phyloP scores from a whole-genome alignment of 2,113 vertebrate genomes.

The Pan troglodytes region NHGRI_mPanTro3-v2.1_pri NC_072411.2:120281001-120281500 shows the following conservation, averaged over 20 bases:
- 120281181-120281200: not conserved
- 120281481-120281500: not conserved
- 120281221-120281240: not conserved
- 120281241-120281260: not conserved
- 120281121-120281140: not conserved
- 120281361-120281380: not conserved
- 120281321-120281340: not conserved
- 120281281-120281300: not conserved
- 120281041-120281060: not conserved
- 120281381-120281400: not conserved
- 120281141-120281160: not conserved
- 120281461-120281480: not conserved
- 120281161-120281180: not conserved
- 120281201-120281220: not conserved
- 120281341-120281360: not conserved
- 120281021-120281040: not conserved
- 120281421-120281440: not conserved
- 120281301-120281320: not conserved
- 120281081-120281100: not conserved
- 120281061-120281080: not conserved
- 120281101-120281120: not conserved
- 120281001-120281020: not conserved
- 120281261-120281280: not conserved
- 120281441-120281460: too few relatives aligned
- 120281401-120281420: too few relatives aligned